Evolutionary conservation across 2,888 invertebrate genomes (phyloP).

Genomic region (Yponomeuta cagnagella): DNA sequence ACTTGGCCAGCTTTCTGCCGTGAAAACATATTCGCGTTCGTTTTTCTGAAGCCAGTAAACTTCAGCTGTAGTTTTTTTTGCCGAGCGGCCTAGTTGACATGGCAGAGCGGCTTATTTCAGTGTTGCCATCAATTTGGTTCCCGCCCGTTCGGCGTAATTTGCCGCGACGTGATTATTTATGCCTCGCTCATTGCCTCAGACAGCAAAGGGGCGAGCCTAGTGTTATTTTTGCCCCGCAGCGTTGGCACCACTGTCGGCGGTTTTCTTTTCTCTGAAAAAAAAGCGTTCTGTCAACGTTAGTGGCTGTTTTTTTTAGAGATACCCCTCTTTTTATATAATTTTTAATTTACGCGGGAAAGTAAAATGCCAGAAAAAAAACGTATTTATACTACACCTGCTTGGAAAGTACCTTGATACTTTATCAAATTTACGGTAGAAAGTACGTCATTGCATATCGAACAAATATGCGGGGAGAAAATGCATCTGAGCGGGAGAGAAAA

Average conservation of each 20-base stretch:
- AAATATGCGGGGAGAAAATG: too few relatives aligned
- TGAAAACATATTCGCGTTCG: too few relatives aligned
- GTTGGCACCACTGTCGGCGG: background rate
- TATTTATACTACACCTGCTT: too few relatives aligned
- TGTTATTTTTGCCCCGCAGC: slow-evolving; percentile 15
- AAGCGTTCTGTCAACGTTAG: background rate
- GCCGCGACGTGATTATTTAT: slow-evolving; percentile 65
- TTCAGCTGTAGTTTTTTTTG: background rate
- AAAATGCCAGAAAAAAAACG: too few relatives aligned
- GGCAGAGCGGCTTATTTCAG: slow-evolving; percentile 28
- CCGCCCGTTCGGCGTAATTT: slow-evolving; percentile 65
- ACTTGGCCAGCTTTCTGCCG: too few relatives aligned
- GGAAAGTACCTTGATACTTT: too few relatives aligned
- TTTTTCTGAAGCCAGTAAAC: background rate
- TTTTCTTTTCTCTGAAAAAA: background rate
- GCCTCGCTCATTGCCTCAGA: slow-evolving; percentile 51
- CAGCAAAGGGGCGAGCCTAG: slow-evolving; percentile 28
- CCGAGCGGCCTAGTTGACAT: background rate
- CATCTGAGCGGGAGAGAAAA: too few relatives aligned
- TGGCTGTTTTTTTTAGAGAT: background rate
- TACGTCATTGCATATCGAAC: too few relatives aligned
- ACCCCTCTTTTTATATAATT: too few relatives aligned
- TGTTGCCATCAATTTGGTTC: slow-evolving; percentile 37
- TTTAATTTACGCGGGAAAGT: too few relatives aligned
- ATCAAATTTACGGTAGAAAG: too few relatives aligned